Base-by-base conservation (phyloP, 37 sponge, comb jelly and placozoan species). In the Lycopodina hypogea region DNA sequence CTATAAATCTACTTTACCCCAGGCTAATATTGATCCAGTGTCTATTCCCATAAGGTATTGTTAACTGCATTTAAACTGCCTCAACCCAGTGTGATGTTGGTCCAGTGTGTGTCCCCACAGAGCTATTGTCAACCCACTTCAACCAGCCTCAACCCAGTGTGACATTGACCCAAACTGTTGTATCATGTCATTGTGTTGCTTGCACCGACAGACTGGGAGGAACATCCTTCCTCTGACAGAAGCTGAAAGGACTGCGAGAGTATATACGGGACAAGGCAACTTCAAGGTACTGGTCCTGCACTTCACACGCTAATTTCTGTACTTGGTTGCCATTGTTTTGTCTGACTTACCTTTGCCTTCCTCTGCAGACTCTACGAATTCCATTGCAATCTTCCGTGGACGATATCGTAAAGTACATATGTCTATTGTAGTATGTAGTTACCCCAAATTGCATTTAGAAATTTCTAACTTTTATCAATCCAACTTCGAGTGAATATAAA, bases 221-320 rank as follows among this genome's bases (percentile, higher is more conserved):
- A 50, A 56, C 39, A 73, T 90, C 7, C 73, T 78, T 70, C 90
- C 90, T 51, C 53, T 90, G 62, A 76, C 72, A 41, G 78, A 77
- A 42, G 24, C 23, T 33, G 83, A 78, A 41, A 42, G 90, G 17
- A 56, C 70, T 1, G 78, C 66, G 40, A 77, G 78, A 58, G 86
- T 90, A 8, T 81, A 56, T 40, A 32, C 76, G 51, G 82, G 85
- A 2, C 82, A 85, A 57, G 89, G 84, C 4, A 71, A 64, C 48
- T 88, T 83, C 55, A 89, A 89, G 81, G 82, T 81, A 48, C 24
- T 17, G 24, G 55, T 42, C 12, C 3, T 8, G 4, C 38, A 45
- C 48, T 45, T 9, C 48, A 12, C 61, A 4, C 7, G 12, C 61
- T 29, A 24, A 35, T 18, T 30, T 3, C 32, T 30, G 4, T 30